Percentiles rank a stretch among this genome's conserved stretches.
phyloP scores from a whole-genome alignment of 1,140 invertebrate species.

The Macrocentrus cingulum region DNA sequence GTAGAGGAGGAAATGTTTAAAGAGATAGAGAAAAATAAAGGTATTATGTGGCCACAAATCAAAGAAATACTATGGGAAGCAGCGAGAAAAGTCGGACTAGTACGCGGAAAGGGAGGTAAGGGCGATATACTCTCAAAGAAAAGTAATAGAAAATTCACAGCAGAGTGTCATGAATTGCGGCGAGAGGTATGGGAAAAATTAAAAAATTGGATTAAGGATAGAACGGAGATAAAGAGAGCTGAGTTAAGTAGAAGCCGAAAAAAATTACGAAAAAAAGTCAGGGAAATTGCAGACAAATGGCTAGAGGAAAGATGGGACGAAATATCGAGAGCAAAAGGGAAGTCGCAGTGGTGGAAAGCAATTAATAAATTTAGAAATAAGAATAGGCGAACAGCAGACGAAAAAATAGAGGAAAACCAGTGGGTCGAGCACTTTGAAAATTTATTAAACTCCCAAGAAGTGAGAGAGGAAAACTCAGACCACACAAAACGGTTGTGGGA shows the following conservation, averaged over 20 bases:
- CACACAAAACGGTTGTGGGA: background rate
- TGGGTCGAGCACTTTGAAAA: constrained; percentile 26
- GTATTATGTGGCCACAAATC: background rate
- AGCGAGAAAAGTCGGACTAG: constrained; percentile 6
- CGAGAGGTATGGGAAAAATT: too few relatives aligned
- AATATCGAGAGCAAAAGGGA: constrained; percentile 7
- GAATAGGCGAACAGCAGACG: background rate
- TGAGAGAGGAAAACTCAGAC: background rate
- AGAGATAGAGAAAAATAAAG: too few relatives aligned
- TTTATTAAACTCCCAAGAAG: constrained; percentile 9
- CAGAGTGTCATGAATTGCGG: too few relatives aligned
- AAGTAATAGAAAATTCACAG: too few relatives aligned
- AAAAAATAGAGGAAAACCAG: constrained; percentile 13
- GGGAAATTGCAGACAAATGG: constrained; percentile 14
- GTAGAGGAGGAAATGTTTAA: too few relatives aligned
- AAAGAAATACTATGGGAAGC: constrained; percentile 7
- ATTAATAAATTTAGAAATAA: constrained; percentile 12
- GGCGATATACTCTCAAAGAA: too few relatives aligned
- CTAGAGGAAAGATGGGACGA: constrained; percentile 10
- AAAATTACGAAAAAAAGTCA: constrained; percentile 7
- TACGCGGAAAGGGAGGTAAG: too few relatives aligned
- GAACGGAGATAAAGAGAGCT: background rate
- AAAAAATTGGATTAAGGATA: constrained; percentile 1
- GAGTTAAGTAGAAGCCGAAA: constrained; percentile 4
- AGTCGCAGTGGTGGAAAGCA: constrained; percentile 8